These are phyloP conservation scores for Drosophila takahashii DNA, from an alignment of 1,140 invertebrate species.

Conservation along the genomic window DNA sequence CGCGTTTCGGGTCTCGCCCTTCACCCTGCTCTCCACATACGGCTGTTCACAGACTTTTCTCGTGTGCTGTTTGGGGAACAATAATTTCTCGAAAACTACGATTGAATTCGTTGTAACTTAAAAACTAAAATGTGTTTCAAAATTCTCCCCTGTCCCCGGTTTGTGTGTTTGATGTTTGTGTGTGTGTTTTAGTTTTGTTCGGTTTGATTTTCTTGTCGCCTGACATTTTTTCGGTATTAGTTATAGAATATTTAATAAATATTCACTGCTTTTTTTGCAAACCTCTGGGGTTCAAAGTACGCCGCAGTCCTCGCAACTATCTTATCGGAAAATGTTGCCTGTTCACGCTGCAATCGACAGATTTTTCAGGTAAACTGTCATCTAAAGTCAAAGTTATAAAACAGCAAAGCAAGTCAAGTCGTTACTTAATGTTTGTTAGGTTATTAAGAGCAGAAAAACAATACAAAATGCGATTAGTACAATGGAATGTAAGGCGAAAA, in stretches of 20 bases:
- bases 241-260: not conserved
- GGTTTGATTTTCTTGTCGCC: slow-evolving; percentile 13
- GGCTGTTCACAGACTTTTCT: slow-evolving; percentile 37
- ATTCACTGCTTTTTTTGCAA: slow-evolving; percentile 1
- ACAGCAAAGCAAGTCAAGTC: not conserved
- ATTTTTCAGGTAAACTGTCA: slow-evolving; percentile 8
- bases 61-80: slow-evolving; percentile 57
- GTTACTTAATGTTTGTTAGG: not conserved
- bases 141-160: slow-evolving; percentile 25
- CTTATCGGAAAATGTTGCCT: slow-evolving; percentile 40
- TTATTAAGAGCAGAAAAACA: not conserved
- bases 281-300: slow-evolving; percentile 3
- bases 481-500: not conserved
- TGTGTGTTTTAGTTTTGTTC: slow-evolving; percentile 7
- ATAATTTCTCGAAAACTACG: slow-evolving; percentile 77
- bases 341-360: slow-evolving; percentile 36
- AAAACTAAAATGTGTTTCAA: slow-evolving; percentile 42
- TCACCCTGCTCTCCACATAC: slow-evolving; percentile 44
- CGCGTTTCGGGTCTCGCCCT: slow-evolving; percentile 37
- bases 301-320: slow-evolving; percentile 3
- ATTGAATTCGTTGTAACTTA: slow-evolving; percentile 49
- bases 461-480: not conserved
- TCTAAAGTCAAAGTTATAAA: not conserved
- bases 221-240: not conserved
- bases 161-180: slow-evolving; percentile 32